Percentiles rank a stretch among this genome's conserved stretches.
Evolutionary conservation across 2,888 invertebrate genomes (phyloP).

Genomic region (Timandra comae): DNA sequence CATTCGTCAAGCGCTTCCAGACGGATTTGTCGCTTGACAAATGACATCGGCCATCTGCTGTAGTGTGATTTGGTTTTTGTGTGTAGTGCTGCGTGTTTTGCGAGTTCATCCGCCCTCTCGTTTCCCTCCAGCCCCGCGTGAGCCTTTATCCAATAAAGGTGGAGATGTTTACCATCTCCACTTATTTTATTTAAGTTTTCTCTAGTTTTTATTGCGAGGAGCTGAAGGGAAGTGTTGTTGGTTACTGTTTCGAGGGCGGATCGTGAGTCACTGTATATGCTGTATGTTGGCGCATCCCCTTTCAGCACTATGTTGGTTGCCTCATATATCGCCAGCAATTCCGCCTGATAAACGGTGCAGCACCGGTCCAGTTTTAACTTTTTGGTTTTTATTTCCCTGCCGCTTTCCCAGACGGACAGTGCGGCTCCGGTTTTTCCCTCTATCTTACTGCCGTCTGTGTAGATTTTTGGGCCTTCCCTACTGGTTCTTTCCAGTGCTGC

Average conservation of each 20-base stretch:
- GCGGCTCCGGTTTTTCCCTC: conserved; percentile 16
- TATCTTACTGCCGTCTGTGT: conserved; percentile 17
- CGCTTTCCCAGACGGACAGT: conserved; percentile 13
- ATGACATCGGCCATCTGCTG: conserved; percentile 9
- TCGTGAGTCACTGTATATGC: conserved; percentile 11
- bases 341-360: conserved; percentile 19
- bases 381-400: conserved; percentile 3
- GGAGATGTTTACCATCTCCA: neutral
- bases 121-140: conserved; percentile 15
- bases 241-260: conserved; percentile 6
- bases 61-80: conserved; percentile 2
- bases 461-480: conserved; percentile 2
- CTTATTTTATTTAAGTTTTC: neutral
- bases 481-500: neutral
- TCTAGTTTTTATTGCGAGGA: conserved; percentile 7
- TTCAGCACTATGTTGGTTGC: conserved; percentile 1
- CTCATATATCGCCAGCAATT: conserved; percentile 10
- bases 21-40: conserved; percentile 9
- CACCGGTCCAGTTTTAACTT: neutral
- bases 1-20: conserved; percentile 9
- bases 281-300: neutral
- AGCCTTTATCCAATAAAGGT: conserved; percentile 15
- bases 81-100: conserved; percentile 7
- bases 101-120: conserved; percentile 15
- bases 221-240: conserved; percentile 2